Percentiles rank a stretch among this genome's conserved stretches.
These are phyloP conservation scores for Clarias fuscus DNA, from an alignment of 2,797 vertebrate genomes.

Conservation along the genomic window DNA sequence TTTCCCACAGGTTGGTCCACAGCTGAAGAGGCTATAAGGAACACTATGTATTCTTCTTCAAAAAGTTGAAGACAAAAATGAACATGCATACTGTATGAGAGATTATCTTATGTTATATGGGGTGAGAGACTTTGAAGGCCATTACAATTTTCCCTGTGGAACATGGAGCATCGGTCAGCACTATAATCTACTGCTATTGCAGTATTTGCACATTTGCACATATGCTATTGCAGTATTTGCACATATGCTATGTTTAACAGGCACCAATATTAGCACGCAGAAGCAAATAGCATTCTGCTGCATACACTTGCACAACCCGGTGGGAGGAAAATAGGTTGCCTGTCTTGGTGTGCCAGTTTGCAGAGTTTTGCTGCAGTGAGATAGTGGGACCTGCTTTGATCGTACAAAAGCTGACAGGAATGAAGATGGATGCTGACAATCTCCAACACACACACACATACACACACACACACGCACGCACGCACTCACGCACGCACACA, in stretches of 20 bases:
- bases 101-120: neutral
- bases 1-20: neutral
- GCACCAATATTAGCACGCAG: neutral
- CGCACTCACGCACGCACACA: conserved; percentile 14
- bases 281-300: conserved; percentile 22
- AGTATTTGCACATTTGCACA: neutral
- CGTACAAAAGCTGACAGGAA: conserved; percentile 26
- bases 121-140: neutral
- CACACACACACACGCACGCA: conserved; percentile 12
- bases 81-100: neutral
- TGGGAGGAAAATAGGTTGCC: conserved; percentile 37
- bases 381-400: conserved; percentile 44
- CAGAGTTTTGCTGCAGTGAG: conserved; percentile 37
- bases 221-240: neutral
- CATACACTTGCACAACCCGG: conserved; percentile 21
- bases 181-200: neutral
- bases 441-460: conserved; percentile 5
- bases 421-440: conserved; percentile 41
- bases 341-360: conserved; percentile 25
- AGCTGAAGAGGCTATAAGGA: neutral
- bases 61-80: neutral
- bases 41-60: neutral
- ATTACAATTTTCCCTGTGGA: neutral
- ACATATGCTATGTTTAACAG: neutral
- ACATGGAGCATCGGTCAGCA: neutral